These are phyloP conservation scores for Oxyruncus cristatus DNA, from an alignment of 2,113 vertebrate species.

Conservation along the genomic window DNA sequence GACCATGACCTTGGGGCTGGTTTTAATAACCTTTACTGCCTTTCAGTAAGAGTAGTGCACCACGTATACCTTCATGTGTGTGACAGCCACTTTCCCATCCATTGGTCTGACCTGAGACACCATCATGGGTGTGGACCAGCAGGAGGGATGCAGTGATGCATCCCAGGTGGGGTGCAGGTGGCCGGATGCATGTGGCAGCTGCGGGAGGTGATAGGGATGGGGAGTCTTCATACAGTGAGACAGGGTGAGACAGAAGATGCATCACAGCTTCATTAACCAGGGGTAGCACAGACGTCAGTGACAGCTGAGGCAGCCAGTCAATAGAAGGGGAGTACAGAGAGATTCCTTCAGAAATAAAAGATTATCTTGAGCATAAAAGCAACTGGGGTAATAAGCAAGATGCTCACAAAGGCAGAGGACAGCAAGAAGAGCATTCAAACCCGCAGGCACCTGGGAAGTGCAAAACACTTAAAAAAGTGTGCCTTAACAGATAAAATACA, in stretches of 20 bases:
- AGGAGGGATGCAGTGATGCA: not conserved
- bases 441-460: not conserved
- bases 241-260: not conserved
- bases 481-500: not conserved
- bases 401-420: not conserved
- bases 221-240: not conserved
- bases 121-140: rapidly evolving
- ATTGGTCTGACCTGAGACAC: not conserved
- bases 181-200: not conserved
- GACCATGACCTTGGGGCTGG: rapidly evolving
- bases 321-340: not conserved
- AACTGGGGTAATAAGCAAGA: not conserved
- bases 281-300: not conserved
- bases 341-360: not conserved
- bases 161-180: not conserved
- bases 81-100: not conserved
- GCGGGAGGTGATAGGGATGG: not conserved
- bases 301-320: not conserved
- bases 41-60: too few species aligned
- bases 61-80: rapidly evolving
- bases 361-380: not conserved
- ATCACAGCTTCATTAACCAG: not conserved
- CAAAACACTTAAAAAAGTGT: not conserved
- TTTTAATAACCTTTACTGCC: not conserved
- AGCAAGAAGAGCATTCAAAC: not conserved